These are phyloP conservation scores for Nipponacmea schrenckii DNA, from an alignment of 2,888 invertebrate species.

Conservation along the genomic window DNA sequence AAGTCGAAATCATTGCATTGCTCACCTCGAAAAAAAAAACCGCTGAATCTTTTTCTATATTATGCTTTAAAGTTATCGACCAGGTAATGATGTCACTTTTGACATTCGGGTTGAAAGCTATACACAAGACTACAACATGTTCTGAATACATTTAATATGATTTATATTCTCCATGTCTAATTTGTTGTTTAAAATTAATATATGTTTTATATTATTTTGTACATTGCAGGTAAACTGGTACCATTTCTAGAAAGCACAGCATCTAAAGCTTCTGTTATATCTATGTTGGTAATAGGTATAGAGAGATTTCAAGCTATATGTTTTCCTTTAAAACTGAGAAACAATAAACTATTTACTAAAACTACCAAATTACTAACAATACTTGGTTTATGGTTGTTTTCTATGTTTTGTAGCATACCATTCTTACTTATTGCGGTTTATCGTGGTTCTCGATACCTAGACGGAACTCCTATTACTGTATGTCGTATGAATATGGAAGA, in stretches of 20 bases:
- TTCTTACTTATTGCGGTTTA: slow-evolving; percentile 36
- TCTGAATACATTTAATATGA: no score
- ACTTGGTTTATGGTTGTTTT: slow-evolving; percentile 48
- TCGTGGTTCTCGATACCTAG: slow-evolving; percentile 31
- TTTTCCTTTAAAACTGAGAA: slow-evolving; percentile 76
- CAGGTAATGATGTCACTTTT: no score
- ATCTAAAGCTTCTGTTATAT: slow-evolving; percentile 90
- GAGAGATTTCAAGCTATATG: slow-evolving; percentile 92
- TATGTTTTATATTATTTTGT: neutral
- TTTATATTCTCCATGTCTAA: no score
- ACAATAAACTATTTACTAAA: slow-evolving; percentile 16
- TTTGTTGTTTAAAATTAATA: no score
- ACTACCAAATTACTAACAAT: slow-evolving; percentile 23
- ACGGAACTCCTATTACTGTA: slow-evolving; percentile 46
- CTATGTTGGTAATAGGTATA: slow-evolving; percentile 91
- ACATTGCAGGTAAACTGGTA: slow-evolving; percentile 84
- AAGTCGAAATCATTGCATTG: no score
- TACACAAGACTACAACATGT: no score
- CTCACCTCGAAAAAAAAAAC: no score
- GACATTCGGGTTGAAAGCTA: no score
- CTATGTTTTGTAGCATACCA: slow-evolving; percentile 67
- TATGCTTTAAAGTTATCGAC: no score
- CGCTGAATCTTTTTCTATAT: no score
- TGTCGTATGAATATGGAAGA: slow-evolving; percentile 34
- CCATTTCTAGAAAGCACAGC: slow-evolving; percentile 92